Conservation (phyloP, 2,113 vertebrate species). For the Enhydra lutris region DNA sequence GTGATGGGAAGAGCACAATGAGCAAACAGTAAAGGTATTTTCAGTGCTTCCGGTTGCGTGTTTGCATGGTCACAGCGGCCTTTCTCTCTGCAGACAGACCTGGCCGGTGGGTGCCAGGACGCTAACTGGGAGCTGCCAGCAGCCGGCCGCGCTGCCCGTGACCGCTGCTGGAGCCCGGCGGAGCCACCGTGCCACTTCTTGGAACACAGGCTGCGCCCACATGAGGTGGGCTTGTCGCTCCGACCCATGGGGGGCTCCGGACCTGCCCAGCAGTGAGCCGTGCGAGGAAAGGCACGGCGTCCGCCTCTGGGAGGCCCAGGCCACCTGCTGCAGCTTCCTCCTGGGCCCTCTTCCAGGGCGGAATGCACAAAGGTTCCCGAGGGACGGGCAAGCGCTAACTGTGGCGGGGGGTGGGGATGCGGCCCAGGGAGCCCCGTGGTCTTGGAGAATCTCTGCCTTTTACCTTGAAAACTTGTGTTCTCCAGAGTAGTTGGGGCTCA, state of each 20-base stretch:
- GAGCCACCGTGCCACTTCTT: fast-evolving
- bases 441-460: background rate
- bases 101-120: background rate
- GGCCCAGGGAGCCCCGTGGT: background rate
- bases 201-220: background rate
- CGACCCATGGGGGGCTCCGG: fast-evolving
- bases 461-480: background rate
- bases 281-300: background rate
- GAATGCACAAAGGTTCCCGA: background rate
- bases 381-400: fast-evolving
- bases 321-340: background rate
- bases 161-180: too few relatives aligned
- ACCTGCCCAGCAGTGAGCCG: background rate
- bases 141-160: fast-evolving
- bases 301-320: background rate
- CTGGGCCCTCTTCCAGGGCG: background rate
- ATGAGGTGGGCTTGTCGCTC: fast-evolving
- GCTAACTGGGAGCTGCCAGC: fast-evolving
- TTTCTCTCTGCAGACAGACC: background rate
- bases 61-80: background rate
- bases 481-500: background rate
- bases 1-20: too few relatives aligned
- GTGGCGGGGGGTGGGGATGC: fast-evolving
- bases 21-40: background rate
- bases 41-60: background rate